These are phyloP conservation scores for Branchinecta lynchi DNA, from an alignment of 1,140 invertebrate genomes.

Conservation along the genomic window DNA sequence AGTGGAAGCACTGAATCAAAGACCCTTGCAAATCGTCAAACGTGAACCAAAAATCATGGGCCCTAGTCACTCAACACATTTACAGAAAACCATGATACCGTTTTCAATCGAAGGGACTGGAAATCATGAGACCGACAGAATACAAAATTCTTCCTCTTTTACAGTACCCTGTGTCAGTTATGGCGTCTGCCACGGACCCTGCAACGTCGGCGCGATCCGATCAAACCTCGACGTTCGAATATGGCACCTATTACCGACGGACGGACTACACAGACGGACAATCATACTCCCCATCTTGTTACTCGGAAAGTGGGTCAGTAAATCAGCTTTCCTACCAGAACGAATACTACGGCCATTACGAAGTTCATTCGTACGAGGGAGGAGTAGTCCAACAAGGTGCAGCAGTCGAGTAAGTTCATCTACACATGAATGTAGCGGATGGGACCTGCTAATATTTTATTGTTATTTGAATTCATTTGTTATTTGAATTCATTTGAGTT, in stretches of 20 bases:
- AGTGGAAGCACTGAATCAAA: no score
- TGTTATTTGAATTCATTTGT: no score
- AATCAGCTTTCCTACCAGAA: neutral
- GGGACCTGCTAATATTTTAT: no score
- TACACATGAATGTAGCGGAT: no score
- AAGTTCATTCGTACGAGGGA: neutral
- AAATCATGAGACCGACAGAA: no score
- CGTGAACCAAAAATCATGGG: no score
- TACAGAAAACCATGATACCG: no score
- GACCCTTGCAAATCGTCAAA: no score
- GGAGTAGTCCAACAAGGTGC: neutral
- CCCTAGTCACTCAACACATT: no score
- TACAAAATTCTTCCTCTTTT: neutral
- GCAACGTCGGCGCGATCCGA: neutral
- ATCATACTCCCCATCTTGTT: constrained; percentile 3
- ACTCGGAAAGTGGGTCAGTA: neutral
- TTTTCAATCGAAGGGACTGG: no score
- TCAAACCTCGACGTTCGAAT: neutral
- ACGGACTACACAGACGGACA: neutral
- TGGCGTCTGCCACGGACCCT: neutral
- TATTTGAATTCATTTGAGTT: no score
- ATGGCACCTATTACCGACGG: neutral
- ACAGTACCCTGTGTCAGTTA: neutral
- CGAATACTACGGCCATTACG: neutral
- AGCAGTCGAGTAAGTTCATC: no score